Conservation (phyloP, 2,888 invertebrate genomes). For the Agrochola litura region DNA sequence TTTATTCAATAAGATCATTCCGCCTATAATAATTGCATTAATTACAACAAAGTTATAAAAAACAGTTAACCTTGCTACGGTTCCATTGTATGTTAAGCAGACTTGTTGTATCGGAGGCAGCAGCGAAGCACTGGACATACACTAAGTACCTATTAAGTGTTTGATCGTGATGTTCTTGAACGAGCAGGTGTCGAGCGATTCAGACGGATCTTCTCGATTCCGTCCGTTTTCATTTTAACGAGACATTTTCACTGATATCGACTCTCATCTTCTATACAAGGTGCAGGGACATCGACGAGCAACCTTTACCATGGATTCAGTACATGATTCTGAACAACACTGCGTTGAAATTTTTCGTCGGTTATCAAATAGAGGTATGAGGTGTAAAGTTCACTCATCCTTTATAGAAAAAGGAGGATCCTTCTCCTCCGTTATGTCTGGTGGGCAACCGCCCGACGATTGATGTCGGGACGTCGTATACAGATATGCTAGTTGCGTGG, state of each 20-base stretch:
- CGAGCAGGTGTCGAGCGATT: background rate
- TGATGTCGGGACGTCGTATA: too few relatives aligned
- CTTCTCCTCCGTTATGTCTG: too few relatives aligned
- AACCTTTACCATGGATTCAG: too few relatives aligned
- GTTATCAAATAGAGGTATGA: too few relatives aligned
- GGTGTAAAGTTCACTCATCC: too few relatives aligned
- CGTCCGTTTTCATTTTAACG: background rate
- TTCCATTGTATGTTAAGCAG: constrained; percentile 50
- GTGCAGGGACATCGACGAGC: too few relatives aligned
- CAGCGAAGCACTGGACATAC: background rate
- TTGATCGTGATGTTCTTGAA: background rate
- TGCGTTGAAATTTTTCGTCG: too few relatives aligned
- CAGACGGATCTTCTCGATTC: background rate
- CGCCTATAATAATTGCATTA: constrained; percentile 18
- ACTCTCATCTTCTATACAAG: background rate
- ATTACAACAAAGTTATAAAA: constrained; percentile 4
- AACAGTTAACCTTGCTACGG: constrained; percentile 45
- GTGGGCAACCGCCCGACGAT: too few relatives aligned
- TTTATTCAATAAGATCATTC: background rate
- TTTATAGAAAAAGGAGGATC: too few relatives aligned
- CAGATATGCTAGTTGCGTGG: too few relatives aligned
- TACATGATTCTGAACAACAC: too few relatives aligned
- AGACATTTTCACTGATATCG: background rate
- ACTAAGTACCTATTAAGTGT: background rate
- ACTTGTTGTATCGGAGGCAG: constrained; percentile 12